Evolutionary conservation across 2,888 invertebrate genomes (phyloP), one percentile per base, ranked within the genome.

Genomic region (Parnassius glacialis): DNA sequence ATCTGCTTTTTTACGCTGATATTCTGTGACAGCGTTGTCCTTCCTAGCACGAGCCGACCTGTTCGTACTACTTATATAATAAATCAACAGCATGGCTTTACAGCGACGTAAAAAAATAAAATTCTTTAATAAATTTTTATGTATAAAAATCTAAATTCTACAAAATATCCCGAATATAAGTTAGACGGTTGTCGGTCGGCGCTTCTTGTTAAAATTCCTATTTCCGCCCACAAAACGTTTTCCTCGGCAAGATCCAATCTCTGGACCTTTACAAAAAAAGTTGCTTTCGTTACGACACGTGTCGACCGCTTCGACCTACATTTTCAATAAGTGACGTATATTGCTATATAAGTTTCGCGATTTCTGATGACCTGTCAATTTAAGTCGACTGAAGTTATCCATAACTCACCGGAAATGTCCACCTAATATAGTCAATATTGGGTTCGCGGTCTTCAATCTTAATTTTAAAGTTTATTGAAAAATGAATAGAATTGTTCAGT

Each of bases 181-280:
- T 56, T 42, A 16, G 54, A 58, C 53, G 43, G 42, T 25, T 59
- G 61, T 48, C 43, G 51, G 25, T 56, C 57, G 48, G 62, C 58
- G 56, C 60, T 68, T 69, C 72, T 70, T 70, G 72, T 74, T 73
- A 74, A 74, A 75, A 69, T 72, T 69, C 66, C 68, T 68, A 66
- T 70, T 72, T 70, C 74, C 66, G 62, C 55, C 64, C 67, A 64
- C 71, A 68, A 70, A 73, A 71, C 72, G 70, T 71, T 70, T 68
- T 68, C 65, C 59, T 61, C 65, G 56, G 54, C 57, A 43, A 65
- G 69, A 72, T 71, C 68, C 67, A 68, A 73, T 74, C 73, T 70
- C 58, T 64, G 62, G 63, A 57, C 55, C 65, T 63, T 65, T 59
- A 67, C 51, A 64, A 61, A 52, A 59, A 56, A 52, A 52, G 47